Evolutionary conservation across 2,113 vertebrate species (phyloP), one percentile per base, ranked within the genome.

Genomic region (Plectropomus leopardus): DNA sequence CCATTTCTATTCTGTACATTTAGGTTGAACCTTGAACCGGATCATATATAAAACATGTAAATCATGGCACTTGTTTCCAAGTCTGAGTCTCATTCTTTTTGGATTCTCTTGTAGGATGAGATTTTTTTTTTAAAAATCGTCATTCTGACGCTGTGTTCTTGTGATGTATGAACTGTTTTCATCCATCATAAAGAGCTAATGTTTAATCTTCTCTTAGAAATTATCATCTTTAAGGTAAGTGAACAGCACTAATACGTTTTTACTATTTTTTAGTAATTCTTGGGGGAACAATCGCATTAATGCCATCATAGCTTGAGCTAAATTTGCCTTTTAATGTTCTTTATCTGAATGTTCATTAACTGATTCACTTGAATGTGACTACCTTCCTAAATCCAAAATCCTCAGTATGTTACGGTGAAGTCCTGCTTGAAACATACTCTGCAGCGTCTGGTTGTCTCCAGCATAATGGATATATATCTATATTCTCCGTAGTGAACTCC

Each of bases 1-100:
- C 85, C 85, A 91, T 94, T 96, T 96, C 78, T 96, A 95, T 95
- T 96, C 95, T 97, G 96, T 98, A 96, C 95, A 96, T 96, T 96
- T 96, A 96, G 94, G 94, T 94, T 91, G 45, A 94, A 95, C 90
- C 92, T 94, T 79, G 91, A 79, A 92, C 91, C 94, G 93, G 94
- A 96, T 94, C 95, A 96, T 96, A 95, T 96, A 98, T 97, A 98
- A 95, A 96, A 95, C 92, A 91, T 95, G 95, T 95, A 94, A 95
- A 96, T 96, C 95, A 96, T 95, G 94, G 78, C 95, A 95, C 92
- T 92, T 94, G 92, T 92, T 96, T 89, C 90, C 89, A 85, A 78
- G 92, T 86, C 87, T 92, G 85, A 78, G 67, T 91, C 53, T 90
- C 64, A n/a, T 88, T 67, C 48, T 30, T 64, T 67, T 63, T 45